These are phyloP conservation scores for Pedionomus torquatus DNA, from an alignment of 2,113 vertebrate genomes.

Conservation along the genomic window DNA sequence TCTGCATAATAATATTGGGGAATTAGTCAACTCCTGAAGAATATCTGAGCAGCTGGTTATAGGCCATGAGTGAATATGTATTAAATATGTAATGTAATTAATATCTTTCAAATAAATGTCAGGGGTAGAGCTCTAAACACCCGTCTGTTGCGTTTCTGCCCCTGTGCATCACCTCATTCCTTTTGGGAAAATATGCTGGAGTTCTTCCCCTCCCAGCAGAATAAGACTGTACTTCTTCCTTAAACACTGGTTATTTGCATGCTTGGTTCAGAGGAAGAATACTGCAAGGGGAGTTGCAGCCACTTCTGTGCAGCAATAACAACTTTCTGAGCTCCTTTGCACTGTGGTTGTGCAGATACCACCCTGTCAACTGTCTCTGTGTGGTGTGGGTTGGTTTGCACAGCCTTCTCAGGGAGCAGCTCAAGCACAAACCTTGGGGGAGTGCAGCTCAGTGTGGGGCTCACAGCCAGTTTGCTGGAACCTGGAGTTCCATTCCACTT, in stretches of 20 bases:
- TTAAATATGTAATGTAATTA: conserved; percentile 33
- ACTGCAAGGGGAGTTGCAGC: background rate
- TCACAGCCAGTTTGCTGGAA: background rate
- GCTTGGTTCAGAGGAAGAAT: background rate
- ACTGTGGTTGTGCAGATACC: background rate
- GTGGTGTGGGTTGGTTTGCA: background rate
- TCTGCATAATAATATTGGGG: conserved; percentile 10
- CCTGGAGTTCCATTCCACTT: background rate
- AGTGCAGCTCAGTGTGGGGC: background rate
- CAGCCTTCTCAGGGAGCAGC: background rate
- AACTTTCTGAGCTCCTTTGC: background rate
- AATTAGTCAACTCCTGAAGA: conserved; percentile 15
- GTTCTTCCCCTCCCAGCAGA: background rate
- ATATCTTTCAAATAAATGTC: background rate
- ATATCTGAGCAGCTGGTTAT: background rate
- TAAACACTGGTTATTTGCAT: background rate
- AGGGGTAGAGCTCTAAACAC: background rate
- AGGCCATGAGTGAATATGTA: background rate
- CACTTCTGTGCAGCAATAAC: background rate
- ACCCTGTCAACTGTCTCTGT: background rate
- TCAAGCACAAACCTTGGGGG: background rate
- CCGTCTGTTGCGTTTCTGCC: background rate
- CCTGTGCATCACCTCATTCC: background rate
- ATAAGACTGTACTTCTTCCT: conserved; percentile 21
- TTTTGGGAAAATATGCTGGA: background rate